phyloP scores from a whole-genome alignment of 2,888 invertebrate species.

The Rotaria socialis region DNA sequence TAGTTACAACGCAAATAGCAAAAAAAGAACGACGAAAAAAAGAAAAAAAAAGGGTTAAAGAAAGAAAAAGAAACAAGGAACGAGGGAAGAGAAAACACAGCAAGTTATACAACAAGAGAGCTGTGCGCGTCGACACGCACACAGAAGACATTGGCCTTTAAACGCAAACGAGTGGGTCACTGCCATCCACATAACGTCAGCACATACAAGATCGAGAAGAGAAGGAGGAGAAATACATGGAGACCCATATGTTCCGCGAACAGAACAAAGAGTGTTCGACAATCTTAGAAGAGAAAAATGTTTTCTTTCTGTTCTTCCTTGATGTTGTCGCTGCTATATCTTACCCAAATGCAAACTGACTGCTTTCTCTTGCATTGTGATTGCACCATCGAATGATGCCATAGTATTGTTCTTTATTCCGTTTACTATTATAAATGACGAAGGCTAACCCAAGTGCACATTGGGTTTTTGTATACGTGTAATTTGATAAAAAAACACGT shows the following conservation, averaged over 20 bases:
- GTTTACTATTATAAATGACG: not conserved
- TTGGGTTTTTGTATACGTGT: not conserved
- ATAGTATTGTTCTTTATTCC: not conserved
- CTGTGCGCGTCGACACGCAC: not conserved
- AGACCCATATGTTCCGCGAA: not conserved
- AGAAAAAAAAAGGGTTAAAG: not conserved
- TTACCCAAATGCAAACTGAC: conserved; percentile 23
- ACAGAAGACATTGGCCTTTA: conserved; percentile 5
- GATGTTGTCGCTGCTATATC: conserved; percentile 7
- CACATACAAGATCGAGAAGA: not conserved
- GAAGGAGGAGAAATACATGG: conserved; percentile 13
- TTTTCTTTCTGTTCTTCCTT: conserved; percentile 18
- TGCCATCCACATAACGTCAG: not conserved
- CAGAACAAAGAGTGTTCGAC: not conserved
- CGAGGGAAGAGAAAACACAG: not conserved
- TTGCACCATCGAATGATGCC: not conserved
- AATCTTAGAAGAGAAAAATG: conserved; percentile 4
- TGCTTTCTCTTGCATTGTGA: conserved; percentile 11
- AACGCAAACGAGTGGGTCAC: not conserved
- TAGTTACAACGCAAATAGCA: conserved; percentile 14
- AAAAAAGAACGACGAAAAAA: not conserved
- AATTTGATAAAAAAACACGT: not conserved
- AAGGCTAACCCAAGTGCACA: not conserved
- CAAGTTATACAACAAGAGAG: conserved; percentile 1
- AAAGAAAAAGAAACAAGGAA: not conserved